Evolutionary conservation across 2,888 invertebrate species (phyloP).

Genomic region (Conchocele bisecta): DNA sequence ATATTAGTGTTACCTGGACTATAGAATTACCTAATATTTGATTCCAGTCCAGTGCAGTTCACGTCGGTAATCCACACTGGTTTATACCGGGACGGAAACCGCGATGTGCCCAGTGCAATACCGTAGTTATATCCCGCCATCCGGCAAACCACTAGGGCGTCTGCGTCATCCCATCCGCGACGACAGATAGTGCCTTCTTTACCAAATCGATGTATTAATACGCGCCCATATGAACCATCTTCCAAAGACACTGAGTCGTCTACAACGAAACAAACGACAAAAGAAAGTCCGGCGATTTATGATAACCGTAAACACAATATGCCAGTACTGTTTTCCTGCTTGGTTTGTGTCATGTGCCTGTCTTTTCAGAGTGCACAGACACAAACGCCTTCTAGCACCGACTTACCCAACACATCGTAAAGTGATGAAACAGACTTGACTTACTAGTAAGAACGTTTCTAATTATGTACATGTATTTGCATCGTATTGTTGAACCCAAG

Average conservation of each 20-base stretch:
- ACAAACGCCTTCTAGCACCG: too few species aligned
- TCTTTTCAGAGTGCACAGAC: too few species aligned
- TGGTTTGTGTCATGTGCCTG: too few species aligned
- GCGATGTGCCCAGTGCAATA: conserved; percentile 26
- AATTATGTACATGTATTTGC: too few species aligned
- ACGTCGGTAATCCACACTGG: conserved; percentile 54
- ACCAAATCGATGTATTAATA: conserved; percentile 68
- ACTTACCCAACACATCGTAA: too few species aligned
- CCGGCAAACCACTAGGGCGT: conserved; percentile 55
- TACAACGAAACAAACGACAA: neutral
- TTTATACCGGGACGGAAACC: conserved; percentile 14
- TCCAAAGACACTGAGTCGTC: conserved; percentile 9
- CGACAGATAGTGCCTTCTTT: conserved; percentile 81
- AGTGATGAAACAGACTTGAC: too few species aligned
- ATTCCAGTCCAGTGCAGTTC: conserved; percentile 52
- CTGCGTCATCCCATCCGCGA: conserved; percentile 53
- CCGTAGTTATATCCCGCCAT: conserved; percentile 51
- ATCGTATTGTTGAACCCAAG: too few species aligned
- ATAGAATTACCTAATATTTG: conserved; percentile 23
- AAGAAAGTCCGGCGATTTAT: neutral
- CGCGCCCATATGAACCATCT: conserved; percentile 36
- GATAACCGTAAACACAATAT: too few species aligned
- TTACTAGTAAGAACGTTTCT: too few species aligned
- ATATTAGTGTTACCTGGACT: too few species aligned
- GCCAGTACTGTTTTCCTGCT: too few species aligned